phyloP scores from a whole-genome alignment of 2,888 invertebrate species.

The Pseudolycoriella hygida region DNA sequence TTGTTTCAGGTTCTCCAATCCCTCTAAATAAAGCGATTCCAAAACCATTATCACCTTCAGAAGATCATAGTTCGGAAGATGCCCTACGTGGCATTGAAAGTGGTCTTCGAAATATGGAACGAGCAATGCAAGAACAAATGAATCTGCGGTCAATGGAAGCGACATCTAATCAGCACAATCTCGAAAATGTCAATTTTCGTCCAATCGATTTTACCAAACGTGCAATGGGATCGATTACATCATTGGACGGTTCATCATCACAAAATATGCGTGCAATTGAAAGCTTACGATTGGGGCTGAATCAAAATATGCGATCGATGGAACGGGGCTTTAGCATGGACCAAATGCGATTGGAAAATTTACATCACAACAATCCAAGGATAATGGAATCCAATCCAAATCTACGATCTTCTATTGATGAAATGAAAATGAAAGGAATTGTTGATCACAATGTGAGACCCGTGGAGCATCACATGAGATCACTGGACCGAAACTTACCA shows the following conservation, averaged over 20 bases:
- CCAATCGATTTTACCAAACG: slow-evolving; percentile 13
- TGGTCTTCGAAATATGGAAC: slow-evolving; percentile 28
- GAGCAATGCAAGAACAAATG: slow-evolving; percentile 31
- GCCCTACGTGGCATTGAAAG: slow-evolving; percentile 29
- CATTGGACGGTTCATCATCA: slow-evolving; percentile 11
- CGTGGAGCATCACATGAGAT: slow-evolving; percentile 29
- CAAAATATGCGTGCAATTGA: slow-evolving; percentile 12
- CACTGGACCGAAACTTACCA: slow-evolving; percentile 27
- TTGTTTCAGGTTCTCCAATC: slow-evolving; percentile 1
- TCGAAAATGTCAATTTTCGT: slow-evolving; percentile 10
- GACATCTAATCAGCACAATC: slow-evolving; percentile 12
- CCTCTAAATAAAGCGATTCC: slow-evolving; percentile 3
- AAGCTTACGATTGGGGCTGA: slow-evolving; percentile 10
- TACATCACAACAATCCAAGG: slow-evolving; percentile 7
- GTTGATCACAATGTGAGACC: slow-evolving; percentile 15
- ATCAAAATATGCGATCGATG: slow-evolving; percentile 11
- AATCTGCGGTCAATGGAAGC: slow-evolving; percentile 25
- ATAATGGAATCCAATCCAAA: slow-evolving; percentile 14
- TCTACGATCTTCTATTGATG: slow-evolving; percentile 11
- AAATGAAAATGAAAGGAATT: slow-evolving; percentile 11
- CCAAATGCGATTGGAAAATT: slow-evolving; percentile 14
- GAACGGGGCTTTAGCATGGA: slow-evolving; percentile 17
- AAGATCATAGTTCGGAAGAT: slow-evolving; percentile 29
- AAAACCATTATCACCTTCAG: slow-evolving; percentile 19
- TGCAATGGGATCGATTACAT: slow-evolving; percentile 13